Percentiles rank a stretch among this genome's conserved stretches.
These are phyloP conservation scores for Aproaerema taeniolella DNA, from an alignment of 2,888 invertebrate species.

Conservation along the genomic window DNA sequence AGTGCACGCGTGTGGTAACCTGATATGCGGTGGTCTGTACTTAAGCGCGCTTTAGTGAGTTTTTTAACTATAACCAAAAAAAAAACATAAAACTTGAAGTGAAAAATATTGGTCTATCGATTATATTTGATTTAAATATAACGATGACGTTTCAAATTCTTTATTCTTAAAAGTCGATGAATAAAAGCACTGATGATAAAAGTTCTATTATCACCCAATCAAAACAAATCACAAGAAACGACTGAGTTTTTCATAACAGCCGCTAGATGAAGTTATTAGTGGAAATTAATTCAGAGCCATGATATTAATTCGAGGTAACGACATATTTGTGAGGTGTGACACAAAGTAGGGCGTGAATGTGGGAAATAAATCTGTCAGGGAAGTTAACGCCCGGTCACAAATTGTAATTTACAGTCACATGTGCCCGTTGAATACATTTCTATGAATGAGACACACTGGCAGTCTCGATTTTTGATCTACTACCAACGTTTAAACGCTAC, in stretches of 20 bases:
- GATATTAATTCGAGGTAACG: conserved; percentile 62
- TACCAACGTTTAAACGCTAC: no score
- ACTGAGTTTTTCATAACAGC: conserved; percentile 12
- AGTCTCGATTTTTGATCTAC: no score
- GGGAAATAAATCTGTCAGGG: conserved; percentile 66
- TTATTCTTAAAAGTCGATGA: no score
- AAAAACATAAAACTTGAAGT: no score
- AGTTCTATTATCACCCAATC: not conserved
- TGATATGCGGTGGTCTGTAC: no score
- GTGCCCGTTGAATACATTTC: conserved; percentile 41
- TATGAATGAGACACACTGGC: conserved; percentile 12
- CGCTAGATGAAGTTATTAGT: conserved; percentile 39
- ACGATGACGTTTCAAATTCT: no score
- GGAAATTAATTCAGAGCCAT: conserved; percentile 51
- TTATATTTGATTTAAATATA: no score
- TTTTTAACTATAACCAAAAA: no score
- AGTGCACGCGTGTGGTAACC: no score
- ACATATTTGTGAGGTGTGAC: conserved; percentile 70
- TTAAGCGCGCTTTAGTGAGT: no score
- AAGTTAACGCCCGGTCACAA: conserved; percentile 62
- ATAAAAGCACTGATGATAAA: no score
- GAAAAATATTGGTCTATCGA: no score
- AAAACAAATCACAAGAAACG: conserved; percentile 1
- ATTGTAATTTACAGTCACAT: conserved; percentile 64
- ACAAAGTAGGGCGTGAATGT: conserved; percentile 63